These are phyloP conservation scores for Chroicocephalus ridibundus DNA, from an alignment of 2,113 vertebrate species.

Conservation along the genomic window DNA sequence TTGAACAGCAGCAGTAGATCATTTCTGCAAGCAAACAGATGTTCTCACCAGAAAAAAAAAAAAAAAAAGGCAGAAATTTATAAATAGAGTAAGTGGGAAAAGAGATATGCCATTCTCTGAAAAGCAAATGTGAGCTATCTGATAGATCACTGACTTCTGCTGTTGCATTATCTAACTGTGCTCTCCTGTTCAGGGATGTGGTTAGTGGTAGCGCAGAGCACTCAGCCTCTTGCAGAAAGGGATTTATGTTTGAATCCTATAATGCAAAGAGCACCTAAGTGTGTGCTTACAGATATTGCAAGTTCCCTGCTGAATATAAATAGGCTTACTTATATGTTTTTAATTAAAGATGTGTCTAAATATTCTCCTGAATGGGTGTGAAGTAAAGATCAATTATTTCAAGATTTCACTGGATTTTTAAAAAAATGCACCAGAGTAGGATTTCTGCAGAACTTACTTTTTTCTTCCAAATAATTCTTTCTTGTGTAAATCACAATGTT, in stretches of 20 bases:
- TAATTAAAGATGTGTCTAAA: neutral
- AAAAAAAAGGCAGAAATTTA: neutral
- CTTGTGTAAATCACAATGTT: neutral
- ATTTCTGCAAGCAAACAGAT: neutral
- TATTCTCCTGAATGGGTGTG: neutral
- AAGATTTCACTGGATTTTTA: neutral
- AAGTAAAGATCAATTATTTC: neutral
- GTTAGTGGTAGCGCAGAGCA: neutral
- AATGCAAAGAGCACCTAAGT: neutral
- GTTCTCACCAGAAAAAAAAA: neutral
- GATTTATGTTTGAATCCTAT: neutral
- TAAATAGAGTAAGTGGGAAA: neutral
- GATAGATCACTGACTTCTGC: neutral
- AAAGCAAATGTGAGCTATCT: neutral
- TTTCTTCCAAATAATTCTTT: neutral
- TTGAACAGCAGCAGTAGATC: neutral
- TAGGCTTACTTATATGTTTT: neutral
- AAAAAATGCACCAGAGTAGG: neutral
- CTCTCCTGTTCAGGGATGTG: neutral
- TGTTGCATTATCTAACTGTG: neutral
- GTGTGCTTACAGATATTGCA: neutral
- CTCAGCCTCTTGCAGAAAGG: neutral
- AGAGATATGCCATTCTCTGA: neutral
- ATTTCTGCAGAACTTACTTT: slow-evolving; percentile 1
- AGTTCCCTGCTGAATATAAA: neutral